phyloP scores from a whole-genome alignment of 2,888 invertebrate species.

The Apamea crenata region DNA sequence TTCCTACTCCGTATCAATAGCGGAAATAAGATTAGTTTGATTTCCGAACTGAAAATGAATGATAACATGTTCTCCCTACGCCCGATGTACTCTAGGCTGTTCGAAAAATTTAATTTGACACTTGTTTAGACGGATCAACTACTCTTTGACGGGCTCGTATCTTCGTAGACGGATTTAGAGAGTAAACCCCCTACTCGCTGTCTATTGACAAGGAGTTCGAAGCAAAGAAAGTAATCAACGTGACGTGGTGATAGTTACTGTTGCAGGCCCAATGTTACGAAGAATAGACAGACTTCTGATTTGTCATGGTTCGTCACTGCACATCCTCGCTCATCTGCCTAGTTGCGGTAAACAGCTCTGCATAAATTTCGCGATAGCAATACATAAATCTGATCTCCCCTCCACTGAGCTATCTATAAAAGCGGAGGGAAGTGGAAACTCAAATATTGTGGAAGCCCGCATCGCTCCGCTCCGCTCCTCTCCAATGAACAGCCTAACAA shows the following conservation, averaged over 20 bases:
- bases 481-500: constrained; percentile 1
- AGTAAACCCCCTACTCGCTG: background rate
- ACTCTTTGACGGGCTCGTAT: background rate
- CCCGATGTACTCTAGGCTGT: background rate
- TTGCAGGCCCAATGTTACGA: no score
- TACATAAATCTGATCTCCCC: background rate
- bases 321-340: background rate
- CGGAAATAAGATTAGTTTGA: no score
- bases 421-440: background rate
- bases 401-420: background rate
- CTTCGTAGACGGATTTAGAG: background rate
- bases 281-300: no score
- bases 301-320: background rate
- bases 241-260: no score
- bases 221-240: background rate
- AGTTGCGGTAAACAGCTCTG: background rate
- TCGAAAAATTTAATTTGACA: background rate
- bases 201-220: no score
- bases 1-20: background rate
- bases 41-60: no score
- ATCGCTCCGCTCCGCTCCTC: background rate
- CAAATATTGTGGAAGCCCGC: background rate
- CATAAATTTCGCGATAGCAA: background rate
- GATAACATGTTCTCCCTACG: no score
- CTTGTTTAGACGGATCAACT: background rate